Conservation (phyloP, 1,140 invertebrate species). For the Orchesella cincta region DNA sequence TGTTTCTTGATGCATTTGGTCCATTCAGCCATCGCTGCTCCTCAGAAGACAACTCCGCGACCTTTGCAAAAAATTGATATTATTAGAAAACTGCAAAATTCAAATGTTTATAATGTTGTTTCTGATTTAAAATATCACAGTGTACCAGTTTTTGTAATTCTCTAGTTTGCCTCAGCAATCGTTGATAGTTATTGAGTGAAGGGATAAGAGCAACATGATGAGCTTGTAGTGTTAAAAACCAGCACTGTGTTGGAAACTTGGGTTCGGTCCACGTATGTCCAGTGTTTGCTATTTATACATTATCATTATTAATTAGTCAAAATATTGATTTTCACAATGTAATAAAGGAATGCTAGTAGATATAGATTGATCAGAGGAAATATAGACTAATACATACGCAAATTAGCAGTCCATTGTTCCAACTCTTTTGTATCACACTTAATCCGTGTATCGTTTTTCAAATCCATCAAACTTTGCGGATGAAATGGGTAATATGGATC, state of each 20-base stretch:
- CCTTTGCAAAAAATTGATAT: conserved; percentile 52
- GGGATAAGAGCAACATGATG: conserved; percentile 89
- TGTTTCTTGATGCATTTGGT: conserved; percentile 72
- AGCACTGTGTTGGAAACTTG: conserved; percentile 94
- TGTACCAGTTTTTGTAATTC: conserved; percentile 81
- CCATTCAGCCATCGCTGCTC: conserved; percentile 81
- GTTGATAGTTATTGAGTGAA: conserved; percentile 81
- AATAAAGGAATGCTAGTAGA: neutral
- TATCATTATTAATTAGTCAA: neutral
- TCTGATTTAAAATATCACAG: neutral
- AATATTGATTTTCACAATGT: no score
- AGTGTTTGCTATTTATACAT: conserved; percentile 41
- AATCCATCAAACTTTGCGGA: conserved; percentile 71
- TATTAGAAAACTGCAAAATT: conserved; percentile 20
- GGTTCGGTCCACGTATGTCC: conserved; percentile 69
- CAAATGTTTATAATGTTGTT: neutral
- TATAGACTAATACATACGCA: conserved; percentile 61
- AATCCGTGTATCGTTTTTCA: conserved; percentile 82
- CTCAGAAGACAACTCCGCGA: conserved; percentile 79
- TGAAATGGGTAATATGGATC: conserved; percentile 86
- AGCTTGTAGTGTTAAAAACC: conserved; percentile 91
- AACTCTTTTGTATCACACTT: conserved; percentile 79
- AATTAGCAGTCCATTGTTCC: conserved; percentile 69
- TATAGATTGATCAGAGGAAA: neutral
- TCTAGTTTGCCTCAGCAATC: conserved; percentile 75